phyloP scores from a whole-genome alignment of 1,140 invertebrate species.

The Platyura marginata region DNA sequence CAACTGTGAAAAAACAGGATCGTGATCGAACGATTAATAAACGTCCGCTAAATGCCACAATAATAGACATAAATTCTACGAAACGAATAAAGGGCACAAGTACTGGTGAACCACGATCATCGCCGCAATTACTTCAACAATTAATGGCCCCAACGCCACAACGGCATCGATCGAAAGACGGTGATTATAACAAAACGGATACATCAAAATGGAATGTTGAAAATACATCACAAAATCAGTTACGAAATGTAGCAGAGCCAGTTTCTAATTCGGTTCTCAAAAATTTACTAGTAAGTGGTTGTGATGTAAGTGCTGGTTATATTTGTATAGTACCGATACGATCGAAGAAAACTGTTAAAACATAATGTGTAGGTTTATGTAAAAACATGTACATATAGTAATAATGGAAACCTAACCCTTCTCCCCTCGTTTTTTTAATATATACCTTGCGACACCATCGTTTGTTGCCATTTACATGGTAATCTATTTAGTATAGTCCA shows the following conservation, averaged over 20 bases:
- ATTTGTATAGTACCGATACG: constrained; percentile 56
- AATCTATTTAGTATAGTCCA: too few species aligned
- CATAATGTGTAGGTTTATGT: too few species aligned
- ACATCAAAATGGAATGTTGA: background rate
- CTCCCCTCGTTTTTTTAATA: too few species aligned
- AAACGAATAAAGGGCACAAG: background rate
- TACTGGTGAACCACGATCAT: background rate
- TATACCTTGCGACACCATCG: too few species aligned
- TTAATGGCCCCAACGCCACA: constrained; percentile 11
- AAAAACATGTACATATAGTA: too few species aligned
- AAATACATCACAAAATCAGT: background rate
- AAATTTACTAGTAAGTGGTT: constrained; percentile 80
- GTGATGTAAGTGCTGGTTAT: constrained; percentile 79
- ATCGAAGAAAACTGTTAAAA: constrained; percentile 25
- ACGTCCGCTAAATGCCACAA: constrained; percentile 3
- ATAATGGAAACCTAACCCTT: too few species aligned
- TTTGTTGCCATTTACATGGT: too few species aligned
- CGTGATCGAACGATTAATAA: background rate
- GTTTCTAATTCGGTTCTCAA: constrained; percentile 45
- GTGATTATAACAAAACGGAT: background rate
- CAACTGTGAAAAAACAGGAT: too few species aligned
- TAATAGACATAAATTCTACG: background rate
- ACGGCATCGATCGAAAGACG: background rate
- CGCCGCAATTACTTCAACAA: constrained; percentile 16
- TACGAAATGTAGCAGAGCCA: constrained; percentile 19